Evolutionary conservation across 2,797 vertebrate species (phyloP).

Genomic region (Pachyuromys duprasi): DNA sequence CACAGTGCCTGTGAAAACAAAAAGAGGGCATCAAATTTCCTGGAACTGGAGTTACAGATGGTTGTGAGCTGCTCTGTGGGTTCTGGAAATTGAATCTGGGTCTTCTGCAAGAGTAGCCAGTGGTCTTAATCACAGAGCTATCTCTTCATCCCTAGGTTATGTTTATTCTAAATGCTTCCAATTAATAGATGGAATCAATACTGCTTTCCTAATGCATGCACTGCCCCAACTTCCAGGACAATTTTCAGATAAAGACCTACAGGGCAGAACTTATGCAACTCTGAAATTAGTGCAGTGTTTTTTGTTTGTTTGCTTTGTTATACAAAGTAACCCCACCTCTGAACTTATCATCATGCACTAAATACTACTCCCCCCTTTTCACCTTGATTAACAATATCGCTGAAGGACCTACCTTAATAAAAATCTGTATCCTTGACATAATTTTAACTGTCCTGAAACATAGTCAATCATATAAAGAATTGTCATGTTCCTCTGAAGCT

Average conservation of each 20-base stretch:
- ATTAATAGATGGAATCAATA: neutral
- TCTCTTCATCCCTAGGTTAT: neutral
- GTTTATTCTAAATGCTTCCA: conserved; percentile 21
- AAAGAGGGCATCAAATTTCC: neutral
- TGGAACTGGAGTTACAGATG: neutral
- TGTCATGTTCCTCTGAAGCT: neutral
- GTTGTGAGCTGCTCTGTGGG: neutral
- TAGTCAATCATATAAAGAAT: neutral
- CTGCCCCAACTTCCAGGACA: neutral
- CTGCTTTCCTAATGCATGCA: neutral
- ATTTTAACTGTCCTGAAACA: conserved; percentile 37
- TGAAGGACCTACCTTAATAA: conserved; percentile 60
- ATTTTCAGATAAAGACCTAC: conserved; percentile 30
- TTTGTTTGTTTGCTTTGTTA: neutral
- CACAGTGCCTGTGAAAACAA: neutral
- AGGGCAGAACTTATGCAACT: neutral
- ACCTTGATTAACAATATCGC: conserved; percentile 62
- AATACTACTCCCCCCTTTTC: neutral
- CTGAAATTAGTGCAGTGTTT: neutral
- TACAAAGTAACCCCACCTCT: neutral
- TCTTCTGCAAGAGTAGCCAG: neutral
- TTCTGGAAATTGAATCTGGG: neutral
- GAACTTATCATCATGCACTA: conserved; percentile 2
- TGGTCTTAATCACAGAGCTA: neutral
- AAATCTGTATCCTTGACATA: conserved; percentile 39